A percentile compares a stretch with the other conserved stretches of the same genome.
phyloP scores from a whole-genome alignment of 1,140 invertebrate species.

The Bombus vancouverensis region DNA sequence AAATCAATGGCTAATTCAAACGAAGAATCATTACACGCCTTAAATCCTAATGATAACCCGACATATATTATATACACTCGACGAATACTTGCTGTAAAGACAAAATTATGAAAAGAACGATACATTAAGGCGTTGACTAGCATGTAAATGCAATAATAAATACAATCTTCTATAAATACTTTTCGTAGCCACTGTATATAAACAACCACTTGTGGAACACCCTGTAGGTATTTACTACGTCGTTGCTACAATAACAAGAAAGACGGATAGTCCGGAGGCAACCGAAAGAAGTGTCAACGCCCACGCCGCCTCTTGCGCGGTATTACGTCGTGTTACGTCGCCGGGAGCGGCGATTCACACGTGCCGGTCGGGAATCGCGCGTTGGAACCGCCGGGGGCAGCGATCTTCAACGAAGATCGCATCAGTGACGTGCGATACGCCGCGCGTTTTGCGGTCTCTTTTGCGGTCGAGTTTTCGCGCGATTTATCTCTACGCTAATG shows the following conservation, averaged over 20 bases:
- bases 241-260: not conserved
- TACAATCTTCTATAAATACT: no score
- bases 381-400: not conserved
- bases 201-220: not conserved
- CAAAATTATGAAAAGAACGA: no score
- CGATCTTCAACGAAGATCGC: slow-evolving; percentile 8
- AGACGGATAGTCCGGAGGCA: not conserved
- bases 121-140: no score
- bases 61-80: no score
- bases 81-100: no score
- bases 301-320: slow-evolving; percentile 32
- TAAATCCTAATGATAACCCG: no score
- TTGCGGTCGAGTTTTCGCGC: not conserved
- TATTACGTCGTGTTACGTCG: slow-evolving; percentile 44
- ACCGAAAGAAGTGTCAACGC: slow-evolving; percentile 32
- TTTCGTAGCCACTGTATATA: not conserved
- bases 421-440: not conserved
- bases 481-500: not conserved
- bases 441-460: no score
- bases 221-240: not conserved
- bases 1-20: no score
- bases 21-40: no score
- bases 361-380: slow-evolving; percentile 13
- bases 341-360: slow-evolving; percentile 33
- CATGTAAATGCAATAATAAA: no score